Percentiles rank a stretch among this genome's conserved stretches.
These are phyloP conservation scores for Phengaris alcon DNA, from an alignment of 2,888 invertebrate species.

Conservation along the genomic window DNA sequence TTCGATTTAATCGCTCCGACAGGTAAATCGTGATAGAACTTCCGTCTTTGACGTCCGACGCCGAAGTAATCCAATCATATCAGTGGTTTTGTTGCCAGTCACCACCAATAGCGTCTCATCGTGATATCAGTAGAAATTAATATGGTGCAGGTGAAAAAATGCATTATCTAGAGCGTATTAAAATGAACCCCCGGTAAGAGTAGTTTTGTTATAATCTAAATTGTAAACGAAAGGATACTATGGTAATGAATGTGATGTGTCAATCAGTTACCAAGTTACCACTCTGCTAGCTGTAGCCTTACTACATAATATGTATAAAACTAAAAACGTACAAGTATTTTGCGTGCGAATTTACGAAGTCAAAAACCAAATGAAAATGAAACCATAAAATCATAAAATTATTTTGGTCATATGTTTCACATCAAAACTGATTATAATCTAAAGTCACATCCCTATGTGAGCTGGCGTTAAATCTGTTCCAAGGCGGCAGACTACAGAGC, in stretches of 20 bases:
- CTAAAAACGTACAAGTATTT: too few species aligned
- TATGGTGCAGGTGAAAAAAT: slow-evolving; percentile 3
- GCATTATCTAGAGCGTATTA: not conserved
- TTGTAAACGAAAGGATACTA: not conserved
- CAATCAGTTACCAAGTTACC: too few species aligned
- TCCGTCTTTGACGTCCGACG: slow-evolving; percentile 27
- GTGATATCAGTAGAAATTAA: slow-evolving; percentile 7
- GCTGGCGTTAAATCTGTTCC: not conserved
- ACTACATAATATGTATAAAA: too few species aligned
- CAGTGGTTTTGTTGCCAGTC: slow-evolving; percentile 14
- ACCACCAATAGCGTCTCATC: slow-evolving; percentile 1
- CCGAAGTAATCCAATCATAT: slow-evolving; percentile 21
- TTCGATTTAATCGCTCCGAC: slow-evolving; percentile 29
- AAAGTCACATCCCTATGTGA: not conserved
- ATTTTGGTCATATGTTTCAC: too few species aligned
- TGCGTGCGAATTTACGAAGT: too few species aligned
- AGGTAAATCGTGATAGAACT: slow-evolving; percentile 27
- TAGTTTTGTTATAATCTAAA: not conserved
- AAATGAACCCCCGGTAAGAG: not conserved
- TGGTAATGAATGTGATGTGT: too few species aligned
- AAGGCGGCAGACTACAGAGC: slow-evolving; percentile 1
- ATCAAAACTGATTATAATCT: not conserved
- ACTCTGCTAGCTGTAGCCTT: too few species aligned
- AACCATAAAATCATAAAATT: not conserved
- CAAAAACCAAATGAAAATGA: not conserved